Conservation (phyloP, 2,797 vertebrate species). For the Centroberyx gerrardi region DNA sequence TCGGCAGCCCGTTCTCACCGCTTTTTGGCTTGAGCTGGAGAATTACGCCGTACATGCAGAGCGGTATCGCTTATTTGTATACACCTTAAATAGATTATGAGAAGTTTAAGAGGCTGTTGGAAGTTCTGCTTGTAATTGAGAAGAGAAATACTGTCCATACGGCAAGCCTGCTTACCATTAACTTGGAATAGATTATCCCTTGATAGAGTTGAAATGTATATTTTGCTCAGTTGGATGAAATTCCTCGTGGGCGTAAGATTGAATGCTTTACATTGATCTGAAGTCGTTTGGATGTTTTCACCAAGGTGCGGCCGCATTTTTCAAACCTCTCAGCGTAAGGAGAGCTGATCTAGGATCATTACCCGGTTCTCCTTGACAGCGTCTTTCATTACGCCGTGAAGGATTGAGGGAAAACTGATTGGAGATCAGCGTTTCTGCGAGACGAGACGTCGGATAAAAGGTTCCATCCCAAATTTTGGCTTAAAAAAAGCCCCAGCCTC, state of each 20-base stretch:
- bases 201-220: background rate
- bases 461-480: constrained; percentile 6
- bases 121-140: constrained; percentile 20
- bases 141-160: constrained; percentile 42
- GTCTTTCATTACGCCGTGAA: constrained; percentile 46
- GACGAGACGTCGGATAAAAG: constrained; percentile 54
- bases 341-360: constrained; percentile 45
- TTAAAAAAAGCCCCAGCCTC: constrained; percentile 14
- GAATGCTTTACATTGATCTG: constrained; percentile 40
- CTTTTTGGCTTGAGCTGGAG: constrained; percentile 59
- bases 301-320: constrained; percentile 12
- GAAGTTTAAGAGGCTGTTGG: constrained; percentile 29
- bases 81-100: constrained; percentile 31
- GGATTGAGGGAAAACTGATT: constrained; percentile 24
- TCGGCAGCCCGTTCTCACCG: constrained; percentile 42
- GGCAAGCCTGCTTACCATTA: background rate
- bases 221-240: background rate
- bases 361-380: constrained; percentile 21
- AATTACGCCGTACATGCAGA: constrained; percentile 25
- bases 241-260: constrained; percentile 32
- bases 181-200: background rate
- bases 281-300: constrained; percentile 39
- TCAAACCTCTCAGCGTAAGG: constrained; percentile 24
- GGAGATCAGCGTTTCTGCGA: constrained; percentile 40
- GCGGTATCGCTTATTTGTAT: constrained; percentile 49